Conservation (phyloP, 2,888 invertebrate genomes). For the Branchellion lobata region DNA sequence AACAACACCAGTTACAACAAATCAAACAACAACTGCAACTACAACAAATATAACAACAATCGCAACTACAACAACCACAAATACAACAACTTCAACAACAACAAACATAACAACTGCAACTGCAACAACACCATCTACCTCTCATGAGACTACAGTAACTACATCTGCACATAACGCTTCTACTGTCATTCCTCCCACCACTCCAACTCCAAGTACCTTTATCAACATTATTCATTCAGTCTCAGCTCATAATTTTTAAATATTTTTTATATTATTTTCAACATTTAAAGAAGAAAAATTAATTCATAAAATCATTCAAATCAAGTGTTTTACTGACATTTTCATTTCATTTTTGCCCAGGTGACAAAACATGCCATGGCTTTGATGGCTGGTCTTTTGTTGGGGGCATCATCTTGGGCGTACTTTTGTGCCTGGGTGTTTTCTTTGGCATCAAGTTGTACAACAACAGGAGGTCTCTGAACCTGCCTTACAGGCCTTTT, state of each 20-base stretch:
- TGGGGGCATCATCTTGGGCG: slow-evolving; percentile 36
- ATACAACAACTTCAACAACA: background rate
- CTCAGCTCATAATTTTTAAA: too few relatives aligned
- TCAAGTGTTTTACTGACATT: too few relatives aligned
- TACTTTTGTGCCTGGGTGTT: background rate
- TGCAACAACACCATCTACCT: background rate
- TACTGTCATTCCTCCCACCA: background rate
- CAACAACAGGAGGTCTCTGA: background rate
- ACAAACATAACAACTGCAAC: background rate
- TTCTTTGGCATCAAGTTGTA: slow-evolving; percentile 20
- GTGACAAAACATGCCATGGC: slow-evolving; percentile 6
- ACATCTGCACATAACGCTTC: background rate
- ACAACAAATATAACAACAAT: background rate
- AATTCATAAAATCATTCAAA: too few relatives aligned
- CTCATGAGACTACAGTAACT: background rate
- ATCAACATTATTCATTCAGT: background rate
- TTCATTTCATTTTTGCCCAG: too few relatives aligned
- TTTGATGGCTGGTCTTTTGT: slow-evolving; percentile 38
- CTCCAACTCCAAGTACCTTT: background rate
- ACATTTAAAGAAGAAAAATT: too few relatives aligned
- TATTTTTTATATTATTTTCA: too few relatives aligned
- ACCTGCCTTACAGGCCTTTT: slow-evolving; percentile 20
- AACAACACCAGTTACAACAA: background rate
- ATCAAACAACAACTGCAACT: too few relatives aligned
- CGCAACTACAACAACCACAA: background rate